Evolutionary conservation across 2,888 invertebrate species (phyloP), one percentile per base, ranked within the genome.

Genomic region (Omphaloscelis lunosa): DNA sequence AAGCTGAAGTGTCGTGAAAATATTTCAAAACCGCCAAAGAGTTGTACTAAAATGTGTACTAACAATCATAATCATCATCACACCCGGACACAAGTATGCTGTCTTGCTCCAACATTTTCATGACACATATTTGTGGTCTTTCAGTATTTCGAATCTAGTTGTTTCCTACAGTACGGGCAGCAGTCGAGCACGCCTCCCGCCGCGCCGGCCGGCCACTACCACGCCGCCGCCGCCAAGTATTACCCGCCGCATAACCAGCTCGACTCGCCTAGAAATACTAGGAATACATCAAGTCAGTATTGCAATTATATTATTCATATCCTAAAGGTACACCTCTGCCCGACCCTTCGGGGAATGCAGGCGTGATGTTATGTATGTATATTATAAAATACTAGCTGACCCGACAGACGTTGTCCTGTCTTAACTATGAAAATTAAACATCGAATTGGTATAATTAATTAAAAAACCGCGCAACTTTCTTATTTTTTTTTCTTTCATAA

Each of bases 181-280:
- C 97, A 97, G 75, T 97, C 97, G 0, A 97, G 97, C 53, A 98
- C 98, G 7, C 98, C 98, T 51, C 98, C 97, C 15, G 89, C 86
- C 39, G 71, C 85, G 45, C 84, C 86, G 58, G 85, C 80, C 53
- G 77, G 86, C 3, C 93, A 93, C 90, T 97, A 98, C 94, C 96
- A 97, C 91, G 97, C 97, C 71, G 89, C 92, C 82, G 92, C 92
- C 80, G 92, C 94, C 92, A 97, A 97, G 93, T 97, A 97, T 93
- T 97, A 97, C 89, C 95, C 97, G 76, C 87, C 93, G 72, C 95
- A 95, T 97, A 97, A 95, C 95, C 97, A 98, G 85, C 97, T 98
- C 9, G 97, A 98, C 83, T 96, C 97, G 53, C 94, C 95, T 7
- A 71, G 97, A 58, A 96, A 96, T 90, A 89, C 95, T 7, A 81